A percentile compares a stretch with the other conserved stretches of the same genome.
phyloP scores from a whole-genome alignment of 1,140 invertebrate species.

The Zaprionus ornatus region DNA sequence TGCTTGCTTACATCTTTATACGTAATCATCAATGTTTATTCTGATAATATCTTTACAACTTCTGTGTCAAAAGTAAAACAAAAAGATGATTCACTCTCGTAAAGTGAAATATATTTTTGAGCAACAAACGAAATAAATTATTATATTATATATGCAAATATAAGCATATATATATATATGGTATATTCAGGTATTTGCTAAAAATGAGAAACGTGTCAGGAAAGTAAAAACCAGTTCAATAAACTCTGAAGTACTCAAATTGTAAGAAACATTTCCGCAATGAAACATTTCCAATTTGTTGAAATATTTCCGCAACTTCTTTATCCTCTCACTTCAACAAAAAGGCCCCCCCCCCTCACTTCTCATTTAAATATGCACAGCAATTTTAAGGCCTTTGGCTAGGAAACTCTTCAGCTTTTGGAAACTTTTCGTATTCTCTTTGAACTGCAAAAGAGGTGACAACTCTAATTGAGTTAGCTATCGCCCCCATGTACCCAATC shows the following conservation, averaged over 20 bases:
- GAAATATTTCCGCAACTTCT: too few relatives aligned
- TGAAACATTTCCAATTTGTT: neutral
- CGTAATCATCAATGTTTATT: neutral
- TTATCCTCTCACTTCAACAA: too few relatives aligned
- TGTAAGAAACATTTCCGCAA: neutral
- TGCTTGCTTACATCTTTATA: neutral
- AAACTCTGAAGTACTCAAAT: neutral
- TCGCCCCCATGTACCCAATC: slow-evolving; percentile 48
- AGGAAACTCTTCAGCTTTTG: neutral
- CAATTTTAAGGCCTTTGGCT: neutral
- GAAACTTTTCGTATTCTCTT: neutral
- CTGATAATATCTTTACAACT: neutral
- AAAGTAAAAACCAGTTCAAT: neutral
- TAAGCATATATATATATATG: neutral
- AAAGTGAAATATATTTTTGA: neutral
- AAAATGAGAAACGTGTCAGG: neutral
- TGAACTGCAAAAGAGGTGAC: slow-evolving; percentile 34
- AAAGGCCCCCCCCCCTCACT: too few relatives aligned
- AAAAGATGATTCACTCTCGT: neutral
- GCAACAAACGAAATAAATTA: neutral
- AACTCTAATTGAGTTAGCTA: slow-evolving; percentile 31
- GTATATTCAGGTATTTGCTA: neutral
- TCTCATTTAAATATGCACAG: neutral
- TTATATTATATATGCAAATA: neutral
- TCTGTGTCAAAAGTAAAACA: neutral